Base-by-base conservation (phyloP, 2,113 vertebrate species). In the Brachirus orientalis region DNA sequence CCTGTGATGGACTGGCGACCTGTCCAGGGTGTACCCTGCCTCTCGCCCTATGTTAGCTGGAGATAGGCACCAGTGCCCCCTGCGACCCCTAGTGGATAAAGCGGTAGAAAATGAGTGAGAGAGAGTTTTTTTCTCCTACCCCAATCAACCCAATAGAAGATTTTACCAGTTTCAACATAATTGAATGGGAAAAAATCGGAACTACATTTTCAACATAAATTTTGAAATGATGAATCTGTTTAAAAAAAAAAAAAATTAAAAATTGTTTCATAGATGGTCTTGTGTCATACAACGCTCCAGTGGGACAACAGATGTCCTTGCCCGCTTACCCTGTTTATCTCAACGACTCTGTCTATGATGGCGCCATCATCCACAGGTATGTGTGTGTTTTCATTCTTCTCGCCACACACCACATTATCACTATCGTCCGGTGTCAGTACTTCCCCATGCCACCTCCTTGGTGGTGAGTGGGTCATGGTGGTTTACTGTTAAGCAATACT, bases 341-440 rank as follows among this genome's bases (percentile, higher is more conserved):
- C 83, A 98, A 99, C 0, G 98, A 99, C 83, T 96, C 96, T 0
- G 95, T 97, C 73, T 99, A 99, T 1, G 98, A 99, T 0, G 98
- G 97, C 19, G 96, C 96, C 0, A 86, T 97, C 5, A 94, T 95
- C 38, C 91, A 96, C 94, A 98, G 96, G 98, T 98, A 64, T 63
- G 36, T 55, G 46, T 47, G 41, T 57, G 17, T 47, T 35, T 3
- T 41, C 22, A 18, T 44, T 44, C 18, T 11, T 10, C 10, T 8
- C 10, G 51, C 33, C 28, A 28, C 36, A 45, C 66, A 52, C 36
- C 12, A 10, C 33, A 56, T 55, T 45, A 57, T 38, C 14, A 16
- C 13, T 41, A 45, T 59, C 59, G 20, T 67, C 56, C 36, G 11
- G 35, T 0, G 3, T 63, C 55, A 10, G 28, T 51, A 13, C 22